Conservation (phyloP, 2,888 invertebrate genomes). For the Strigamia maritima region DNA sequence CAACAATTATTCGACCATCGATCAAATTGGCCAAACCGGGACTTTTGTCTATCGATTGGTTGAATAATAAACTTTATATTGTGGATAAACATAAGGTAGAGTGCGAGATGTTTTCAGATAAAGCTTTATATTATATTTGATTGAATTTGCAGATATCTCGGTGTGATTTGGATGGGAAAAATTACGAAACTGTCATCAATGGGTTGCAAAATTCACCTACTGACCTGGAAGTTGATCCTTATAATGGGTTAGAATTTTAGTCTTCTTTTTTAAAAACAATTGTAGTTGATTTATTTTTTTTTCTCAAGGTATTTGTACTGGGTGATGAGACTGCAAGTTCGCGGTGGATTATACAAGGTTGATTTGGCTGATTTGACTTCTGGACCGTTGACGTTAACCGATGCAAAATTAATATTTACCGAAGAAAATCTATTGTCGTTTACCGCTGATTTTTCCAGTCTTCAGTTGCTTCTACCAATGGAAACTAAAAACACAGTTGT, state of each 20-base stretch:
- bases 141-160: constrained; percentile 64
- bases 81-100: constrained; percentile 60
- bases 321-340: constrained; percentile 58
- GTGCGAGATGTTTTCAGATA: not conserved
- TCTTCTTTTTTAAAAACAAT: no score
- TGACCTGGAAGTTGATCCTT: constrained; percentile 85
- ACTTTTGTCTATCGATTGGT: constrained; percentile 75
- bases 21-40: constrained; percentile 48
- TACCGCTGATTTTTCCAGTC: constrained; percentile 76
- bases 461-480: constrained; percentile 72
- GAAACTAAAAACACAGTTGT: constrained; percentile 72
- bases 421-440: constrained; percentile 71
- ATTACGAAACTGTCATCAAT: constrained; percentile 66
- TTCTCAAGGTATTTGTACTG: constrained; percentile 83
- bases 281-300: no score
- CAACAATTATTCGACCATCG: constrained; percentile 50
- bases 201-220: constrained; percentile 68
- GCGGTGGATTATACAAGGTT: constrained; percentile 69
- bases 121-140: not conserved
- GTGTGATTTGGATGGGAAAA: constrained; percentile 70
- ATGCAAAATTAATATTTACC: constrained; percentile 45
- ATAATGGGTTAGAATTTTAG: no score
- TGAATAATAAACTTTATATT: constrained; percentile 77
- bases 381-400: constrained; percentile 59
- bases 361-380: constrained; percentile 70